phyloP scores from a whole-genome alignment of 2,888 invertebrate genomes.

The Ormyrus nitidulus region DNA sequence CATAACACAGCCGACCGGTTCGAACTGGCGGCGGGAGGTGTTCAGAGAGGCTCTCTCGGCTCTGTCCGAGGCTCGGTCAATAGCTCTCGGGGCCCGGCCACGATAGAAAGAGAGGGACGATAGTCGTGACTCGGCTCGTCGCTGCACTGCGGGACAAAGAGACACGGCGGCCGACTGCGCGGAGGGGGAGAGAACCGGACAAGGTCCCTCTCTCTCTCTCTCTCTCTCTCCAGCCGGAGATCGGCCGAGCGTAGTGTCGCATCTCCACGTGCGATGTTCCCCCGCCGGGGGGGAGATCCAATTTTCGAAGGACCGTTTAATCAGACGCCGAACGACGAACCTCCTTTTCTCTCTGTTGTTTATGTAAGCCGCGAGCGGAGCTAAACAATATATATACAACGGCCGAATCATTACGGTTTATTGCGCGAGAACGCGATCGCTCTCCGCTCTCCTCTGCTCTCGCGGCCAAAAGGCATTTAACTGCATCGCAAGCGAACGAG shows the following conservation, averaged over 20 bases:
- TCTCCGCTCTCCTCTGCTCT: too few relatives aligned
- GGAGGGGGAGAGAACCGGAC: slow-evolving; percentile 1
- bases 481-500: background rate
- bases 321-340: too few relatives aligned
- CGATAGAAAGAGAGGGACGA: background rate
- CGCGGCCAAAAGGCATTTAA: slow-evolving; percentile 27
- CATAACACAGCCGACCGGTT: slow-evolving; percentile 10
- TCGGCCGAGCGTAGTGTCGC: too few relatives aligned
- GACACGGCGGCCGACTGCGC: background rate
- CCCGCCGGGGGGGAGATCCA: background rate
- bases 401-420: too few relatives aligned
- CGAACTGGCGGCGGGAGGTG: slow-evolving; percentile 7
- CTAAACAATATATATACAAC: too few relatives aligned
- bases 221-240: too few relatives aligned
- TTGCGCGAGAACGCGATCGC: slow-evolving; percentile 9
- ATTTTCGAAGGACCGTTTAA: too few relatives aligned
- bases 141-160: background rate
- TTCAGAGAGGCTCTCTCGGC: background rate
- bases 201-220: background rate
- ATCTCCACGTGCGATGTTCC: too few relatives aligned
- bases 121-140: slow-evolving; percentile 23
- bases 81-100: slow-evolving; percentile 18
- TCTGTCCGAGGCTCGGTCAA: slow-evolving; percentile 24
- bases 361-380: background rate
- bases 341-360: background rate